Evolutionary conservation across 2,888 invertebrate species (phyloP).

Genomic region (Sylvicola fuscatus): DNA sequence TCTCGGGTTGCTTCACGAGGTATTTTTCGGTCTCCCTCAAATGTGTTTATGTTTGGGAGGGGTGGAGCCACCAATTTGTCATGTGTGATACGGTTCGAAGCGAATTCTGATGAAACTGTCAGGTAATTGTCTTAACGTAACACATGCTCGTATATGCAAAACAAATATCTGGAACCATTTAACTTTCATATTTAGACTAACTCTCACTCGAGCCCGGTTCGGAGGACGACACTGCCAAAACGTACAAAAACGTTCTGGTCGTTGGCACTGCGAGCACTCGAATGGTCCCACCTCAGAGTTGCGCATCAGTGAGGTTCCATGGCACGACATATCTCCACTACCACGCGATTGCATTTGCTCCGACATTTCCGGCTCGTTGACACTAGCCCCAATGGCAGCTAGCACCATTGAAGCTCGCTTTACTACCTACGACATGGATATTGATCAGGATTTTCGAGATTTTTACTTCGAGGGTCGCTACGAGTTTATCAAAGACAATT

Average conservation of each 20-base stretch:
- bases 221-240: conserved; percentile 6
- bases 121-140: too few relatives aligned
- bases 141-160: too few relatives aligned
- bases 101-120: conserved; percentile 43
- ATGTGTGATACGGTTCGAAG: conserved; percentile 56
- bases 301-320: conserved; percentile 45
- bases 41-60: conserved; percentile 63
- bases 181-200: too few relatives aligned
- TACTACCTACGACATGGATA: conserved; percentile 56
- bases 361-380: conserved; percentile 41
- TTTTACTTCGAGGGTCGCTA: conserved; percentile 60
- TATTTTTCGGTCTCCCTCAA: conserved; percentile 52
- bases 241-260: conserved; percentile 25
- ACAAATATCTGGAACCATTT: too few relatives aligned
- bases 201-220: conserved; percentile 6
- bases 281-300: conserved; percentile 33
- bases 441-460: conserved; percentile 58
- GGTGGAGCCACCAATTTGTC: conserved; percentile 58
- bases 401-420: conserved; percentile 52
- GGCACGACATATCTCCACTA: conserved; percentile 39
- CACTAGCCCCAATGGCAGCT: conserved; percentile 45
- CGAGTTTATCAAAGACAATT: conserved; percentile 35
- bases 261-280: conserved; percentile 43
- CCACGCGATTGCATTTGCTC: conserved; percentile 54
- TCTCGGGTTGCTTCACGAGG: conserved; percentile 29